Base-by-base conservation (phyloP, 2,888 invertebrate genomes). In the Lumbricus terrestris region DNA sequence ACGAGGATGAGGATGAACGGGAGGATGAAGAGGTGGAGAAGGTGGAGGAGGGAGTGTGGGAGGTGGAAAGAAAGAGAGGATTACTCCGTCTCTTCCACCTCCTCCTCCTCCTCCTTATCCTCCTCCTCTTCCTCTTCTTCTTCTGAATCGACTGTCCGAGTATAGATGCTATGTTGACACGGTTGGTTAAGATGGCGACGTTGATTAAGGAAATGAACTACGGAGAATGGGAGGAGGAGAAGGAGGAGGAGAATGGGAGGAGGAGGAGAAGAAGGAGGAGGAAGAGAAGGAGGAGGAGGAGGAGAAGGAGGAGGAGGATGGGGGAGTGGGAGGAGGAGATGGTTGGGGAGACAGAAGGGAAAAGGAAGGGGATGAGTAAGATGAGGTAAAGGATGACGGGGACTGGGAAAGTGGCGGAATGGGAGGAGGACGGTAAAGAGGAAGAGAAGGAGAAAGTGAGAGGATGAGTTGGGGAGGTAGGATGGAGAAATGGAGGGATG, bases 111-210 rank as follows among this genome's bases (percentile, higher is more conserved):
- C 18, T 47, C 47, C 47, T 47, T 23, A 23, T 47, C 69, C 8
- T 69, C 69, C n/a, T 69, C 69, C 13, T 6, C 69, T 69, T 69
- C 47, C 20, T 47, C 47, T 47, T 47, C 47, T 20, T 47, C 47
- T 47, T 47, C 47, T 47, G 15, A 3, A 16, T 47, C 69, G 69
- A n/a, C n/a, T 69, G 69, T n/a, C 69, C 16, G n/a, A 69, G 37
- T n/a, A n/a, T 34, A 85, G 37, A 85, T 85, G 85, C 16, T 20
- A 85, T 37, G 85, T 37, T 85, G 85, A 85, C 85, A 34, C 37
- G 85, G 34, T 85, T 85, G 85, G 85, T 37, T 85, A 37, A 85
- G 85, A 85, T 85, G 85, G 85, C 85, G 85, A 34, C n/a, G 85
- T 37, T 85, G 85, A 85, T 85, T 35, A 34, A 85, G 85, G 34